Base-by-base conservation (phyloP, 2,888 invertebrate species). In the Acanthacorydalis orientalis region DNA sequence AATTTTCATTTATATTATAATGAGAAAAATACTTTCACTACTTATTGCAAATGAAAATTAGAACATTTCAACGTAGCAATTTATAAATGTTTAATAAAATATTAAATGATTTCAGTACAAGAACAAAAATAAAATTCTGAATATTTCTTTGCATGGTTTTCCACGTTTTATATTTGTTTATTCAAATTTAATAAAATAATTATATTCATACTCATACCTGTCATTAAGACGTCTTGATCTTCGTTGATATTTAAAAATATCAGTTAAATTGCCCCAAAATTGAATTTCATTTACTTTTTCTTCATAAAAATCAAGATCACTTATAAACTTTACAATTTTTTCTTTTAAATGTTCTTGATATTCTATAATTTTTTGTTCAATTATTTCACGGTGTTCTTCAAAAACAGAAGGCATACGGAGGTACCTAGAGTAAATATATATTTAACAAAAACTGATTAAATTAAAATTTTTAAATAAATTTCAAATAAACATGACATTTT, bases 231-330 rank as follows among this genome's bases (percentile, higher is more conserved):
- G 72, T 11, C 75, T 75, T 0, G 92, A 86, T 53, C 87, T 83
- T 44, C 79, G 77, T 44, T 86, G 78, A 60, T 96, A 95, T 58
- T 83, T 83, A 11, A 80, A 72, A 48, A 96, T 71, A 49, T 89
- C 83, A 4, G 80, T 77, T 46, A 92, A 75, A 48, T 92, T 87
- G 1, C 93, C 92, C 75, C 87, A 89, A 52, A 82, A 78, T 57
- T 88, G 82, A 59, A 92, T 77, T 56, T 90, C 88, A 51, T 90
- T 82, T 33, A 85, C 81, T 64, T 90, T 84, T 50, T 76, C 76
- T 48, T 78, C 79, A 61, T 85, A 92, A 6, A 78, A 65, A 15
- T 85, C 81, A 54, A 96, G 63, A 57, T 93, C 90, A 10, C 86
- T 82, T 31, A 78, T 72, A 59, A 96, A 93, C 56, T 83, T 78